phyloP scores from a whole-genome alignment of 2,113 vertebrate genomes.

The Gracilinanus agilis region DNA sequence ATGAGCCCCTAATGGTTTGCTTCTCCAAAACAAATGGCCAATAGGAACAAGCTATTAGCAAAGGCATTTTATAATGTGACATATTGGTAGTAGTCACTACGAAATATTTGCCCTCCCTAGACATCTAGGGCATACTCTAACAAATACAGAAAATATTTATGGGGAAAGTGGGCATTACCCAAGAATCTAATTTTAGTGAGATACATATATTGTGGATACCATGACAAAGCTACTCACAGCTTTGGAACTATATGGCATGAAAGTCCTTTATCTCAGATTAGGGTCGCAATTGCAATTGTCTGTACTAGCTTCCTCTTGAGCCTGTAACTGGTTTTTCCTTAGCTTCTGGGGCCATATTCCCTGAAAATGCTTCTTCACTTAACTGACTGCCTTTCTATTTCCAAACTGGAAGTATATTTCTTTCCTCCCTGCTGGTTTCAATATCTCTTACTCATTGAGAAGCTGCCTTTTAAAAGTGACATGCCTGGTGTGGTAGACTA shows the following conservation, averaged over 20 bases:
- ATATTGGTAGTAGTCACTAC: not conserved
- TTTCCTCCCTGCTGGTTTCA: not conserved
- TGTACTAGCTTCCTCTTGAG: not conserved
- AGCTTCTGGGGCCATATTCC: not conserved
- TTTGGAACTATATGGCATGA: not conserved
- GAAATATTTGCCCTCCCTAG: not conserved
- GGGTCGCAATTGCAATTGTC: not conserved
- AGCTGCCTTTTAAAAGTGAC: not conserved
- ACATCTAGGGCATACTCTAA: not conserved
- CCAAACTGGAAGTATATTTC: not conserved
- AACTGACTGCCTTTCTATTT: not conserved
- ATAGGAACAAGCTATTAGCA: not conserved
- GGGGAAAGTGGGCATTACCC: not conserved
- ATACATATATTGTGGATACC: not conserved
- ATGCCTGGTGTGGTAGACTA: not conserved
- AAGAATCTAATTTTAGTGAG: not conserved
- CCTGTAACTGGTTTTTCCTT: not conserved
- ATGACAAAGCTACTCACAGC: not conserved
- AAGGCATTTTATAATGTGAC: not conserved
- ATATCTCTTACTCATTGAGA: not conserved
- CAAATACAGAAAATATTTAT: not conserved
- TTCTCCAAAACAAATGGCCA: not conserved
- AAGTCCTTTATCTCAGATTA: not conserved
- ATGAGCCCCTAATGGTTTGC: not conserved
- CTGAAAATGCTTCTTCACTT: not conserved